Evolutionary conservation across 2,888 invertebrate genomes (phyloP).

Genomic region (Gasteruption jaculator): DNA sequence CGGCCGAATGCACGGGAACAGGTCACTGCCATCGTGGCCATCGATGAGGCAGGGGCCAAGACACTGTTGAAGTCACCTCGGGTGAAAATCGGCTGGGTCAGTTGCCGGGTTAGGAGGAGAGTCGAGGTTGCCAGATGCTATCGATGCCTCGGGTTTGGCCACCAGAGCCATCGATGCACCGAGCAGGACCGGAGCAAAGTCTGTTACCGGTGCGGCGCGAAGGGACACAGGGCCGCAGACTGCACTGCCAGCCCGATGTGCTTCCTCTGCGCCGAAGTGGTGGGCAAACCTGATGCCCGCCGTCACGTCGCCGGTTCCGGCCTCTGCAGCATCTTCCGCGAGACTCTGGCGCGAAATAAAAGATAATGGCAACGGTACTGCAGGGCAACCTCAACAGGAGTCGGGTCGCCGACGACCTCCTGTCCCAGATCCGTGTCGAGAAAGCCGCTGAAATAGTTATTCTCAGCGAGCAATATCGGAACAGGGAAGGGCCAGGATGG

Average conservation of each 20-base stretch:
- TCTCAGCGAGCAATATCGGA: conserved; percentile 16
- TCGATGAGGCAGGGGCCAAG: neutral
- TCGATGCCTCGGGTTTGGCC: too few relatives aligned
- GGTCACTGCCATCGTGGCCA: neutral
- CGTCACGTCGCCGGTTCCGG: conserved; percentile 3
- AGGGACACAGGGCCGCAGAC: neutral
- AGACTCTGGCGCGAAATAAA: too few relatives aligned
- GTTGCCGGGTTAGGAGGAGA: conserved; percentile 3
- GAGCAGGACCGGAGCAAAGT: too few relatives aligned
- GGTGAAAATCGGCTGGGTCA: neutral
- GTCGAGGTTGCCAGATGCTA: neutral
- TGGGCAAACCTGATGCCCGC: neutral
- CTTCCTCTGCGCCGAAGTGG: neutral
- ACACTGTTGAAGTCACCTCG: neutral
- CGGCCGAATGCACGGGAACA: conserved; percentile 5
- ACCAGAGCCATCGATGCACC: too few relatives aligned
- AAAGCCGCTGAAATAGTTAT: conserved; percentile 18
- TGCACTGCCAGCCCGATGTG: neutral
- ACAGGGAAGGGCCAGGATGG: conserved; percentile 7
- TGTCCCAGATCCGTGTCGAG: conserved; percentile 18
- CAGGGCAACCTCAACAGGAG: conserved; percentile 21
- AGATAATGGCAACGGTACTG: conserved; percentile 9
- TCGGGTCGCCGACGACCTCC: conserved; percentile 18
- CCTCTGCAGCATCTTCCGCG: conserved; percentile 1
- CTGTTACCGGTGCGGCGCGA: neutral